These are phyloP conservation scores for Lumbricus terrestris DNA, from an alignment of 2,888 invertebrate genomes.

Conservation along the genomic window DNA sequence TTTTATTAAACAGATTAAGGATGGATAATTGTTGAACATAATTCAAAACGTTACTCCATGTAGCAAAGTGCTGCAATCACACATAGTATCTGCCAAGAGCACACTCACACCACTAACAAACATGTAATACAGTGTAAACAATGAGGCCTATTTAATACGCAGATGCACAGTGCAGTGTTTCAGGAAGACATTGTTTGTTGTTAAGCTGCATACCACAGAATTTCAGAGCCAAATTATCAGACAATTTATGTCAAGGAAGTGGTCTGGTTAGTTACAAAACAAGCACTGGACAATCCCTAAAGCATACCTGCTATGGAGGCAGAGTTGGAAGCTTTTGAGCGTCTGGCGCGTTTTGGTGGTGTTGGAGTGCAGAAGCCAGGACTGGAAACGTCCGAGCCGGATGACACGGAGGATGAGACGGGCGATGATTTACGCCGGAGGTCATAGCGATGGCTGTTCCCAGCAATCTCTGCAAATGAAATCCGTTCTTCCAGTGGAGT, in stretches of 20 bases:
- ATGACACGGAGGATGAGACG: conserved; percentile 11
- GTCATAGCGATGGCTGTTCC: conserved; percentile 33
- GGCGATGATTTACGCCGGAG: conserved; percentile 34
- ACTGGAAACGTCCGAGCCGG: background rate
- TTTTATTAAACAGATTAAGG: no score
- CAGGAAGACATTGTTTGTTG: no score
- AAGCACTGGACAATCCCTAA: background rate
- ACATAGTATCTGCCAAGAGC: background rate
- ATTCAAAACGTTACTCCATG: no score
- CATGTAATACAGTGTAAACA: background rate
- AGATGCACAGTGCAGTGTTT: background rate
- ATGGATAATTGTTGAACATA: no score
- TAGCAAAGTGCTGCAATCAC: no score
- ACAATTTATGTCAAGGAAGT: background rate
- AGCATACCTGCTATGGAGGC: background rate
- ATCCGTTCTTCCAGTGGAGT: conserved; percentile 6
- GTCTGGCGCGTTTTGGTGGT: background rate
- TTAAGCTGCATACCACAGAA: background rate
- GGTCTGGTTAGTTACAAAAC: background rate
- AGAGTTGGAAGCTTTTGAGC: conserved; percentile 14
- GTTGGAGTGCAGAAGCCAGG: conserved; percentile 12
- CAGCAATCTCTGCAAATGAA: conserved; percentile 11
- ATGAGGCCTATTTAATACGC: background rate
- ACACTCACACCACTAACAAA: background rate
- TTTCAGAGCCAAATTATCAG: background rate